Percentiles rank a stretch among this genome's conserved stretches.
Evolutionary conservation across 2,797 vertebrate genomes (phyloP).

Genomic region (Labeo calbasu): DNA sequence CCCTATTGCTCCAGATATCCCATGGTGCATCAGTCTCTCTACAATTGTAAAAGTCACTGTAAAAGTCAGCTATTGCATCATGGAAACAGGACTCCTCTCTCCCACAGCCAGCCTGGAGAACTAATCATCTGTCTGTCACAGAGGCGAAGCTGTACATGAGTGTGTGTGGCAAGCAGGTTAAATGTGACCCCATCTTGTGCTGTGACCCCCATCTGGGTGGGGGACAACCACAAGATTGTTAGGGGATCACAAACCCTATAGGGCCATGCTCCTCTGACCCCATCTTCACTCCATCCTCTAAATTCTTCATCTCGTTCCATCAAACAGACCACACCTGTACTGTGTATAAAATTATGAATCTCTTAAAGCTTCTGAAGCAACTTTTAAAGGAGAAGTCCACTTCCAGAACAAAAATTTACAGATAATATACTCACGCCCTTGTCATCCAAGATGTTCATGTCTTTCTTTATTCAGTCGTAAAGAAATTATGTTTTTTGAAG

Average conservation of each 20-base stretch:
- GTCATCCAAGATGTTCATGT: no score
- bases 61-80: constrained; percentile 68
- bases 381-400: neutral
- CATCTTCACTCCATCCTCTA: neutral
- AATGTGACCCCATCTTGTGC: constrained; percentile 49
- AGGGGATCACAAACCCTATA: constrained; percentile 70
- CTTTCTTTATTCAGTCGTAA: no score
- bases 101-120: constrained; percentile 77
- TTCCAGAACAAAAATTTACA: no score
- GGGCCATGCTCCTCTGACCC: constrained; percentile 59
- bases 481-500: no score
- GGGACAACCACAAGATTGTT: constrained; percentile 60
- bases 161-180: constrained; percentile 53
- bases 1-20: constrained; percentile 54
- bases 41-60: constrained; percentile 69
- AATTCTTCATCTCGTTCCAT: neutral
- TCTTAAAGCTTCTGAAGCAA: neutral
- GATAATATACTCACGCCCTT: no score
- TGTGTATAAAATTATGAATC: neutral
- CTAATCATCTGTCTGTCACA: constrained; percentile 69
- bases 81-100: constrained; percentile 65
- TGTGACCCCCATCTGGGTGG: constrained; percentile 47
- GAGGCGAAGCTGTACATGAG: constrained; percentile 57
- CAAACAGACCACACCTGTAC: constrained; percentile 17
- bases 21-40: constrained; percentile 56